phyloP scores from a whole-genome alignment of 2,888 invertebrate genomes.

The Scrobipalpa costella region DNA sequence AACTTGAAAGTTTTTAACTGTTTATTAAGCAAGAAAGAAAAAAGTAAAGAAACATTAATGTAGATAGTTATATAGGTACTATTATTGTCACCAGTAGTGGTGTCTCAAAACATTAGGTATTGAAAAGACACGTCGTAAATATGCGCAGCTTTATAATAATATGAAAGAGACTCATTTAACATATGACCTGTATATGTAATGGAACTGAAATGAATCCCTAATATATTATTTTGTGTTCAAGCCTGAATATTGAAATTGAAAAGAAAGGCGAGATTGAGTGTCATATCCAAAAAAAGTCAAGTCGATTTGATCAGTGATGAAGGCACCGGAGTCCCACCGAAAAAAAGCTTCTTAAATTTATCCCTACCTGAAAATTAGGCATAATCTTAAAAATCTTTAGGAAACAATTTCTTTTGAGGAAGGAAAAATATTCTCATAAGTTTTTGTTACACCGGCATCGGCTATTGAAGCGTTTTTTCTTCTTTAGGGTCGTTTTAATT shows the following conservation, averaged over 20 bases:
- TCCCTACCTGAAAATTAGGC: not conserved
- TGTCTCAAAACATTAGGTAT: too few species aligned
- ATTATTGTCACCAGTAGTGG: too few species aligned
- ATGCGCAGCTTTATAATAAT: too few species aligned
- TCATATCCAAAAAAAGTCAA: not conserved
- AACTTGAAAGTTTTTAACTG: too few species aligned
- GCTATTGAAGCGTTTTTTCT: not conserved
- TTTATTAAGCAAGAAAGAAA: too few species aligned
- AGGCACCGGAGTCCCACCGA: not conserved
- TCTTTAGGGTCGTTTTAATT: not conserved
- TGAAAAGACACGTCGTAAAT: too few species aligned
- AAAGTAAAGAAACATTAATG: too few species aligned
- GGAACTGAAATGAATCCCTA: too few species aligned
- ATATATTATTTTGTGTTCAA: not conserved
- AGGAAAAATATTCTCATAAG: constrained; percentile 5
- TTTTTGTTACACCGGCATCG: not conserved
- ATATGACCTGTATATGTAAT: too few species aligned
- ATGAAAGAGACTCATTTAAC: too few species aligned
- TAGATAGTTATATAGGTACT: too few species aligned
- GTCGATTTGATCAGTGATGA: not conserved
- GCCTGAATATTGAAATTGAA: not conserved
- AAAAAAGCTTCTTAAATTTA: not conserved
- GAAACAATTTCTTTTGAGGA: not conserved
- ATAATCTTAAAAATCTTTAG: not conserved
- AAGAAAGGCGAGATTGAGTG: not conserved